These are phyloP conservation scores for Sarcophaga bullata DNA, from an alignment of 1,140 invertebrate genomes.

Conservation along the genomic window DNA sequence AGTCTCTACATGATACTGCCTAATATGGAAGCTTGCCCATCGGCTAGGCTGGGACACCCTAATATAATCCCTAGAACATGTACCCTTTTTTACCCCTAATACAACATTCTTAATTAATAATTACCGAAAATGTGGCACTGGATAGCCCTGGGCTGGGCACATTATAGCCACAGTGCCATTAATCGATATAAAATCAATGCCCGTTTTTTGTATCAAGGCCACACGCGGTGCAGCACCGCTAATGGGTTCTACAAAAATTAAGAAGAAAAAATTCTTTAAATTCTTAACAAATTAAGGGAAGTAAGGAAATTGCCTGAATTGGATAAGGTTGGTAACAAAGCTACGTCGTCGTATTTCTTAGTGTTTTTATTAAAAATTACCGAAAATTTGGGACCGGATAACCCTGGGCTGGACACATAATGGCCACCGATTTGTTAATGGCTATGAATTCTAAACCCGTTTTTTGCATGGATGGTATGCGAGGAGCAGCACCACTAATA, in stretches of 20 bases:
- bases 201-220: constrained; percentile 36
- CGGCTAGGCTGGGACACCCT: no score
- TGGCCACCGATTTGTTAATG: constrained; percentile 52
- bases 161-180: constrained; percentile 59
- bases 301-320: constrained; percentile 39
- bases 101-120: neutral
- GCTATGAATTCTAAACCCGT: constrained; percentile 54
- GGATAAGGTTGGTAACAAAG: no score
- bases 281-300: neutral
- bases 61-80: no score
- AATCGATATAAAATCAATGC: constrained; percentile 55
- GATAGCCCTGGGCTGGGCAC: constrained; percentile 76
- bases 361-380: constrained; percentile 58
- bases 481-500: constrained; percentile 71
- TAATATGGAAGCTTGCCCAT: no score
- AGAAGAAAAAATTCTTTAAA: neutral
- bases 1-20: no score
- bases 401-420: constrained; percentile 45
- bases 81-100: no score
- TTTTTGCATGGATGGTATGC: constrained; percentile 60
- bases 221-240: constrained; percentile 72
- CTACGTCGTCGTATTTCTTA: no score
- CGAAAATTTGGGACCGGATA: constrained; percentile 71
- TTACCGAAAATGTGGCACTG: constrained; percentile 75
- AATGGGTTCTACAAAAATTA: constrained; percentile 68